Conservation (phyloP, 2,888 invertebrate species). For the Therioaphis trifolii region DNA sequence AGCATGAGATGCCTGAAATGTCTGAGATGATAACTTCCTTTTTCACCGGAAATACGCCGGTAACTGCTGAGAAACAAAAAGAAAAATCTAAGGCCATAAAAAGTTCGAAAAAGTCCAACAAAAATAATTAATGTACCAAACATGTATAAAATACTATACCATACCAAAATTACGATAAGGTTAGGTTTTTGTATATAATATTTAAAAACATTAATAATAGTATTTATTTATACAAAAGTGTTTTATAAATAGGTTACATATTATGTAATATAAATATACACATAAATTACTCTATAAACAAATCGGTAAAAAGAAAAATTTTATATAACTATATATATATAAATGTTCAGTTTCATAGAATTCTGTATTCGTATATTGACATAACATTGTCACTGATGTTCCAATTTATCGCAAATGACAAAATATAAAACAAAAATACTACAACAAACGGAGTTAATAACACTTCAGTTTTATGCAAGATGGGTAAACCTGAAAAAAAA, state of each 20-base stretch:
- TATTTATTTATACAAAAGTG: constrained; percentile 46
- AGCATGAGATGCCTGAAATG: constrained; percentile 92
- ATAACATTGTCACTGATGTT: constrained; percentile 87
- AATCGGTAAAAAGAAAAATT: constrained; percentile 13
- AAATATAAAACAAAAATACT: constrained; percentile 80
- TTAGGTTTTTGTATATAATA: constrained; percentile 46
- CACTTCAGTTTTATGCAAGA: constrained; percentile 84
- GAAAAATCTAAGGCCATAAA: constrained; percentile 70
- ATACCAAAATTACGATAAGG: constrained; percentile 41
- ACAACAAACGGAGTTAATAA: constrained; percentile 87
- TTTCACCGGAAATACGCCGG: constrained; percentile 76
- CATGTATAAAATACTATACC: neutral
- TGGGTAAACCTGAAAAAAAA: constrained; percentile 80
- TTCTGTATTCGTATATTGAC: constrained; percentile 84
- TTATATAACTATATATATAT: constrained; percentile 24
- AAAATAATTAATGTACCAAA: constrained; percentile 59
- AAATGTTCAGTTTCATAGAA: constrained; percentile 71
- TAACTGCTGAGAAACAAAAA: constrained; percentile 68
- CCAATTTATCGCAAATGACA: constrained; percentile 81
- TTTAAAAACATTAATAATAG: constrained; percentile 2
- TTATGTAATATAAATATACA: constrained; percentile 13
- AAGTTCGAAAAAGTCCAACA: constrained; percentile 69
- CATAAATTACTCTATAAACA: constrained; percentile 36
- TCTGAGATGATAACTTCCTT: constrained; percentile 92
- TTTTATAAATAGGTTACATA: constrained; percentile 33